phyloP scores from a whole-genome alignment of 1,140 invertebrate species.

The Diorhabda sublineata region DNA sequence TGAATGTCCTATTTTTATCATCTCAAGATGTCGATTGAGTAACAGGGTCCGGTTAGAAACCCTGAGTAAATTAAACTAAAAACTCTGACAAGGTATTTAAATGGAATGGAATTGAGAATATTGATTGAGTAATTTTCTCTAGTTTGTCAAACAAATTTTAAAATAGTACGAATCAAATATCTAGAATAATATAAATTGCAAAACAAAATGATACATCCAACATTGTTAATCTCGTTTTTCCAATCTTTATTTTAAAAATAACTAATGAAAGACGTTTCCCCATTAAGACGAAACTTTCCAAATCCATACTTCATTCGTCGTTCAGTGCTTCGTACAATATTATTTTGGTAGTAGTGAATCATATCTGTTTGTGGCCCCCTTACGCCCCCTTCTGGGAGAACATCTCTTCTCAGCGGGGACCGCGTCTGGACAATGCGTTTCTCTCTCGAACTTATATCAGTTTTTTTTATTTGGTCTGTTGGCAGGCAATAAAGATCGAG shows the following conservation, averaged over 20 bases:
- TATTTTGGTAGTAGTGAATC: slow-evolving; percentile 38
- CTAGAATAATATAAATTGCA: no score
- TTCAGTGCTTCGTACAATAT: slow-evolving; percentile 26
- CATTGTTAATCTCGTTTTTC: no score
- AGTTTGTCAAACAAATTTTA: no score
- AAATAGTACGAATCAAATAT: no score
- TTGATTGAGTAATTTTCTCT: no score
- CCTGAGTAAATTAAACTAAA: no score
- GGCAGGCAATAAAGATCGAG: slow-evolving; percentile 42
- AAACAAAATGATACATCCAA: no score
- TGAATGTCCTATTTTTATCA: no score
- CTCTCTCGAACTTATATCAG: slow-evolving; percentile 34
- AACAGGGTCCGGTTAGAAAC: no score
- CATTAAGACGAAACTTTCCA: slow-evolving; percentile 23
- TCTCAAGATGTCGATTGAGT: no score
- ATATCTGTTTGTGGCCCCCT: slow-evolving; percentile 25
- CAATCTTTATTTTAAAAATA: background rate
- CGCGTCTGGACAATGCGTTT: slow-evolving; percentile 36
- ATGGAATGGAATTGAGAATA: no score
- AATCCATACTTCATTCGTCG: slow-evolving; percentile 26
- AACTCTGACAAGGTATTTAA: no score
- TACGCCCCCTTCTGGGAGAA: slow-evolving; percentile 26
- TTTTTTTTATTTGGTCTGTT: slow-evolving; percentile 38
- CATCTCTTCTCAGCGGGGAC: slow-evolving; percentile 34
- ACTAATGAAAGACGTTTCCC: background rate